phyloP scores from a whole-genome alignment of 2,888 invertebrate species.

The Netelia virgata region DNA sequence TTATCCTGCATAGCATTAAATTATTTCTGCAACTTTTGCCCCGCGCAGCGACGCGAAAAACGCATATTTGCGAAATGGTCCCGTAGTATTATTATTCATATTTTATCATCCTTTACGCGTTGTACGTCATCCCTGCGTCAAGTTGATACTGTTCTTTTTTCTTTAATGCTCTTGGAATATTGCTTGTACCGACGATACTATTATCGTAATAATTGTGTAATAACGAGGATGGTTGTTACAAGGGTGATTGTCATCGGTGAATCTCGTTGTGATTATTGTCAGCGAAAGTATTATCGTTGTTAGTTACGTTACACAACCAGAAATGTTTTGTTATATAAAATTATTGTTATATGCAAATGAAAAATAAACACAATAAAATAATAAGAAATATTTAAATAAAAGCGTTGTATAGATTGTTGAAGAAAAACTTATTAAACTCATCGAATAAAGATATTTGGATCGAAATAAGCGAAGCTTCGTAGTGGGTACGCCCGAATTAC shows the following conservation, averaged over 20 bases:
- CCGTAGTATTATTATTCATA: constrained; percentile 1
- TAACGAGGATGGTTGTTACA: not conserved
- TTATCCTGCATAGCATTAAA: constrained; percentile 28
- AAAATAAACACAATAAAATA: no score
- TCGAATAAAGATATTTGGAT: no score
- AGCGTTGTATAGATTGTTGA: no score
- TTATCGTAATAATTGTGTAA: not conserved
- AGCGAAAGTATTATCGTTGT: no score
- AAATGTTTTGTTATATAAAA: not conserved
- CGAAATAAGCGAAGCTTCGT: no score
- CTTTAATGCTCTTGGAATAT: not conserved
- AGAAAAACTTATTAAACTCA: no score
- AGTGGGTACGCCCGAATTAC: no score
- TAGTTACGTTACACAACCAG: no score
- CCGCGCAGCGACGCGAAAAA: constrained; percentile 18
- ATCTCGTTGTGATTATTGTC: no score
- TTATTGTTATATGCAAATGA: not conserved
- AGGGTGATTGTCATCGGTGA: not conserved
- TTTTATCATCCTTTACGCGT: not conserved
- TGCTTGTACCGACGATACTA: not conserved
- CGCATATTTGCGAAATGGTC: constrained; percentile 2
- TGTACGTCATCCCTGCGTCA: not conserved
- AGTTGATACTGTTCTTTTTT: not conserved
- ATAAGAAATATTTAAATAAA: no score
- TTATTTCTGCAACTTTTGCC: constrained; percentile 27